A percentile compares a stretch with the other conserved stretches of the same genome.
Evolutionary conservation across 2,888 invertebrate species (phyloP).

Genomic region (Drosophila pullipes): DNA sequence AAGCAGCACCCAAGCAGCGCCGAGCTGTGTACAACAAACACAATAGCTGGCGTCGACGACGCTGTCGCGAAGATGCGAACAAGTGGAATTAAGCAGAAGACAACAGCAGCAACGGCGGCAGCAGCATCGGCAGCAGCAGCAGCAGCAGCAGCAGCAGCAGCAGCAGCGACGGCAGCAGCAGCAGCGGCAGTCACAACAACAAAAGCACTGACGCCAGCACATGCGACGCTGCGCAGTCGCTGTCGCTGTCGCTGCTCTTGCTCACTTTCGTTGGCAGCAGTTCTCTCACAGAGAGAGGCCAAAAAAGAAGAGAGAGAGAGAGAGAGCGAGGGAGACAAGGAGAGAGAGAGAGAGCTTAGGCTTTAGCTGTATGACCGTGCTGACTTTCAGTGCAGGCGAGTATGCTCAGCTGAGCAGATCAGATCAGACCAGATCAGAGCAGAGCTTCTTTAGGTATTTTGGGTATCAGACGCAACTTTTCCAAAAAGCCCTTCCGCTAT

Average conservation of each 20-base stretch:
- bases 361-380: conserved; percentile 3
- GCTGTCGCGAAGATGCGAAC: conserved; percentile 62
- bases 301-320: conserved; percentile 2
- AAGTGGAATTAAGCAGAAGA: conserved; percentile 68
- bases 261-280: conserved; percentile 64
- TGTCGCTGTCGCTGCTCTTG: conserved; percentile 32
- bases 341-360: conserved; percentile 16
- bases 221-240: conserved; percentile 30
- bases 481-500: conserved; percentile 51
- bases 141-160: conserved; percentile 3
- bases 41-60: conserved; percentile 38
- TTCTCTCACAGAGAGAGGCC: conserved; percentile 1
- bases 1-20: conserved; percentile 31
- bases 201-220: conserved; percentile 27
- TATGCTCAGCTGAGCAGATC: conserved; percentile 38
- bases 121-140: conserved; percentile 8
- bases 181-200: conserved; percentile 5
- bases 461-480: conserved; percentile 24
- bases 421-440: conserved; percentile 11
- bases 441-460: conserved; percentile 12
- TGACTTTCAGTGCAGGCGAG: conserved; percentile 43
- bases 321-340: conserved; percentile 5
- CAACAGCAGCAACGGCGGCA: conserved; percentile 16
- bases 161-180: conserved; percentile 8
- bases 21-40: conserved; percentile 34